Base-by-base conservation (phyloP, 2,113 vertebrate species). In the Baryphthengus martii region DNA sequence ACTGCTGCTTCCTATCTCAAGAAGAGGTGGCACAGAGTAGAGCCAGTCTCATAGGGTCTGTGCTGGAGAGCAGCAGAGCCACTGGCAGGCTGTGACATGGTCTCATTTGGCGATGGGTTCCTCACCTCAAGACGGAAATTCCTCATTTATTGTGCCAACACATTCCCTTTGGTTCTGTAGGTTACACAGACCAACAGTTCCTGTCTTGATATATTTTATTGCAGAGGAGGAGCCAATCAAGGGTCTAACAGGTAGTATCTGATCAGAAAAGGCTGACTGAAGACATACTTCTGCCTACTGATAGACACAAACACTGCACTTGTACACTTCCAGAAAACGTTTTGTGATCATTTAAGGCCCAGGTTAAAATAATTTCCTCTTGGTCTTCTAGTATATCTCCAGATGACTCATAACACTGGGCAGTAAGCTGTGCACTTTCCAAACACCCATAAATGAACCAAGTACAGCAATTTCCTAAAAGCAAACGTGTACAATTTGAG, bases 1-100 rank as follows among this genome's bases (percentile, higher is more conserved):
- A 0, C 24, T 72, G 39, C 13, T 40, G 15, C 52, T 65, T 52
- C 49, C 50, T 9, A 28, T 3, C 33, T 56, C n/a, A 75, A 56
- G 33, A 12, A 85, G 21, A 71, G 6, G 45, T 3, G 59, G 24
- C 0, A 0, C 15, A 59, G 23, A 42, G 20, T 11, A 67, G 5
- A 45, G 26, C 5, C 49, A 81, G 28, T 4, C 47, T 44, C 24
- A 47, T 0, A 2, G 5, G 6, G 15, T n/a, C 29, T 49, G 28
- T 33, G n/a, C 28, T 23, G 35, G 11, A 67, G 11, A 82, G 17
- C n/a, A 85, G 37, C 53, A 86, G 18, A 4, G 2, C 21, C 47
- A 21, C 35, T 45, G 47, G 3, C 10, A 8, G 17, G 44, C 47
- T 79, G 21, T 13, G 19, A 72, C 35, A 40, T 0, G 0, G 19